These are phyloP conservation scores for Perizoma flavofasciatum DNA, from an alignment of 2,888 invertebrate genomes.

Conservation along the genomic window DNA sequence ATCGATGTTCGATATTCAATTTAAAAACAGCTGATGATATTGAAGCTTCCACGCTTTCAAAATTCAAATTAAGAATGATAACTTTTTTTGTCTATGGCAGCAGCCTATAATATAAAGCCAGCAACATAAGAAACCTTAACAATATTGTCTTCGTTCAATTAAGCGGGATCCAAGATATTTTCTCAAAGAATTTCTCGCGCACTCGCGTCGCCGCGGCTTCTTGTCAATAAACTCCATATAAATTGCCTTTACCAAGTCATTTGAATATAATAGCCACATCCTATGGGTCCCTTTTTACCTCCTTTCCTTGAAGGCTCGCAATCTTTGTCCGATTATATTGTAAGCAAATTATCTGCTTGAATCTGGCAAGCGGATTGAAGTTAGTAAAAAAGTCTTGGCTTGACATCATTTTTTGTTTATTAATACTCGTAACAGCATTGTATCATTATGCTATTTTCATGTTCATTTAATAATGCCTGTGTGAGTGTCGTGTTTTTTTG, in stretches of 20 bases:
- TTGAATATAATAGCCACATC: slow-evolving; percentile 81
- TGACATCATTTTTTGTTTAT: slow-evolving; percentile 56
- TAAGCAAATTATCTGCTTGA: slow-evolving; percentile 82
- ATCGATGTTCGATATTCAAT: too few relatives aligned
- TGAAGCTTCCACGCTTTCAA: slow-evolving; percentile 19
- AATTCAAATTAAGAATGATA: slow-evolving; percentile 36
- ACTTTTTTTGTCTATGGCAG: slow-evolving; percentile 32
- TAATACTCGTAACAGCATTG: slow-evolving; percentile 18
- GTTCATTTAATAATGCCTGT: not conserved
- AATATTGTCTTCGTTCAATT: slow-evolving; percentile 79
- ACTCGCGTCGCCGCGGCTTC: slow-evolving; percentile 54
- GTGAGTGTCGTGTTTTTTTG: not conserved
- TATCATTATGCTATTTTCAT: slow-evolving; percentile 15
- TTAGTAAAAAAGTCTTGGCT: slow-evolving; percentile 43
- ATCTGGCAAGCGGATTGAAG: slow-evolving; percentile 72
- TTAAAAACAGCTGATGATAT: not conserved
- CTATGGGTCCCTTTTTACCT: slow-evolving; percentile 74
- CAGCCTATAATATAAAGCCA: slow-evolving; percentile 44
- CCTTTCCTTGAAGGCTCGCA: slow-evolving; percentile 70
- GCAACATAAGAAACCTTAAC: slow-evolving; percentile 63
- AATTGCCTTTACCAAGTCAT: slow-evolving; percentile 79
- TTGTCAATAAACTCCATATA: slow-evolving; percentile 83
- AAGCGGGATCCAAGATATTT: slow-evolving; percentile 68
- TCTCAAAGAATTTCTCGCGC: slow-evolving; percentile 74
- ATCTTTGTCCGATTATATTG: slow-evolving; percentile 82